Base-by-base conservation (phyloP, 2,888 invertebrate species). In the Conistra vaccinii region DNA sequence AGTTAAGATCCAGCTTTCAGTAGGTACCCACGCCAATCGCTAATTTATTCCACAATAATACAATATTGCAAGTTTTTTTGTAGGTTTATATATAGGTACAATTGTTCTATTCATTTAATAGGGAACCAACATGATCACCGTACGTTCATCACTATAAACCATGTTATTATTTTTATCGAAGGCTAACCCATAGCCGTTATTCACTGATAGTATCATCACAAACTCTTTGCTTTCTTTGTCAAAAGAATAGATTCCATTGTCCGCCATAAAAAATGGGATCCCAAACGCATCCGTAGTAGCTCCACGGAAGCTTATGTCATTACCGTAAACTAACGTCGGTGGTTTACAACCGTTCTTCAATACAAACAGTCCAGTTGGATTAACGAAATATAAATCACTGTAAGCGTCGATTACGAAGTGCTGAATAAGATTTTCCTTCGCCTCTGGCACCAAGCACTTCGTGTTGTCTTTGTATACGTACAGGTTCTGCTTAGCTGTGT, bases 121-220 rank as follows among this genome's bases (percentile, higher is more conserved):
- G 48, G 81, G 86, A 68, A 88, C 87, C 73, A 93, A 81, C 84
- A 87, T 92, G 65, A 86, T 86, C n/a, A 94, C 91, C n/a, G 92
- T 89, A 76, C 93, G 88, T 78, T 92, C 93, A 65, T 93, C 90
- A 74, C 93, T 91, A 76, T 91, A 94, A 82, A 94, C 79, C 63
- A 94, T 92, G 74, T 92, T 92, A 81, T 94, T 93, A 81, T 91
- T 81, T 78, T 85, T 91, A 87, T 94, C 93, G 77, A 94, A 94
- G 39, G 94, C 93, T 82, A 94, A 80, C 72, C 92, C 94, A 67
- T 91, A 92, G 23, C 93, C 92, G 79, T 93, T 91, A 70, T 89
- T 86, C 20, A 94, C 67, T 1, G 87, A 39, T 32, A 92, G 79
- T 70, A 91, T 80, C 78, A 89, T 89, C 35, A 82, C 77, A 26